Base-by-base conservation (phyloP, 1,140 invertebrate genomes). In the Drosophila lini region DNA sequence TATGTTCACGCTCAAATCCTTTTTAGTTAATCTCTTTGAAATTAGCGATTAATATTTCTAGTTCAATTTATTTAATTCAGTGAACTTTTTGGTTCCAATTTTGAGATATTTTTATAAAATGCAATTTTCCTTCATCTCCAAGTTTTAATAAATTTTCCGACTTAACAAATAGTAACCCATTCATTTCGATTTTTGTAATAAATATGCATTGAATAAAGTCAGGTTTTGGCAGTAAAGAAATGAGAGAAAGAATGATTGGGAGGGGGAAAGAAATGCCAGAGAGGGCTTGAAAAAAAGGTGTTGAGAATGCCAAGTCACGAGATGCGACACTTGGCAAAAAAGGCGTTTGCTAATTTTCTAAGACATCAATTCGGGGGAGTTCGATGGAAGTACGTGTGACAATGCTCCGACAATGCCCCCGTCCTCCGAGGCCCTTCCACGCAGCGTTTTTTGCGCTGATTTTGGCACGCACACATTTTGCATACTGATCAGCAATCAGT, bases 401-500 rank as follows among this genome's bases (percentile, higher is more conserved):
- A 88, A 88, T 89, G 84, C 52, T 70, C 25, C 38, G 44, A 9
- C 44, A 16, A 11, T 28, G 25, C n/a, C 47, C 38, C 44, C 56
- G 32, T 11, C 45, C 34, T 15, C 9, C 11, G 0, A 8, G 41
- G 11, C 45, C 60, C 31, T 32, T 16, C 52, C 62, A 56, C 50
- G 50, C 52, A 64, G 56, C 53, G 56, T 78, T 81, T 65, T 81
- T 84, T 70, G 81, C 84, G 78, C 80, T 89, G 84, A 89, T 88
- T 89, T 84, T 84, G 78, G 76, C 81, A 89, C 80, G 85, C 84
- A 89, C 85, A 89, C 84, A 84, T 81, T 89, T 89, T 89, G 84
- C 84, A 89, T 89, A 89, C 84, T 89, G 84, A 89, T 89, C 84
- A 89, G 85, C 85, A 89, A 89, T 89, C 84, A 89, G 56, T 41